Conservation (phyloP, 1,140 invertebrate genomes). For the Drosophila oshimai region DNA sequence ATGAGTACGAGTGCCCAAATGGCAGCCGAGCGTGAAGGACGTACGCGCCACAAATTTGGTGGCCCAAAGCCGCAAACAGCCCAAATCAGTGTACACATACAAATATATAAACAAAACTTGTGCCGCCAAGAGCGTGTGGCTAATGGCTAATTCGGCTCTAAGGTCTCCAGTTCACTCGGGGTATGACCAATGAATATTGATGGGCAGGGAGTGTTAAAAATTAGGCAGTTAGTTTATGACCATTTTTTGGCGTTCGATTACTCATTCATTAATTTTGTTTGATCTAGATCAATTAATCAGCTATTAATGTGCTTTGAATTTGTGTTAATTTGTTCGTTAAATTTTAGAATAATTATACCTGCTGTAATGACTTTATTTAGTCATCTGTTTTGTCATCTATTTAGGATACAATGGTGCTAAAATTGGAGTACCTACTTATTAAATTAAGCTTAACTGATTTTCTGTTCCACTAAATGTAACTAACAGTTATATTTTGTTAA, state of each 20-base stretch:
- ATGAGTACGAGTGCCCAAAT: conserved; percentile 36
- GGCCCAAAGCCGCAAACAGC: conserved; percentile 40
- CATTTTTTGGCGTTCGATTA: no score
- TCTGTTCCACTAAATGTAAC: no score
- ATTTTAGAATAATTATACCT: no score
- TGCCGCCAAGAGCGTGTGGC: conserved; percentile 5
- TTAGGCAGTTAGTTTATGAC: neutral
- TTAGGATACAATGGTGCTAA: no score
- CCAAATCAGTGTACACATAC: conserved; percentile 10
- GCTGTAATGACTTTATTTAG: no score
- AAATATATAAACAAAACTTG: no score
- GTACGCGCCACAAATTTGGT: conserved; percentile 59
- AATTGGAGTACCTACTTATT: no score
- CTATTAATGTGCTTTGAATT: no score
- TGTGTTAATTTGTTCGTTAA: no score
- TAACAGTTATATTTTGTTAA: no score
- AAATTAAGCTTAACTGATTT: no score
- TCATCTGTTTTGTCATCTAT: no score
- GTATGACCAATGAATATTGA: conserved; percentile 30
- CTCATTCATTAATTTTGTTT: neutral
- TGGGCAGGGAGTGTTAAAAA: neutral
- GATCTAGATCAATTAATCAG: neutral
- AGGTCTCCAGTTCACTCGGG: conserved; percentile 11
- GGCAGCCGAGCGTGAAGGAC: conserved; percentile 62
- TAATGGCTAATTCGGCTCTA: conserved; percentile 14